A percentile compares a stretch with the other conserved stretches of the same genome.
Evolutionary conservation across 2,888 invertebrate species (phyloP).

Genomic region (Apantesis nais): DNA sequence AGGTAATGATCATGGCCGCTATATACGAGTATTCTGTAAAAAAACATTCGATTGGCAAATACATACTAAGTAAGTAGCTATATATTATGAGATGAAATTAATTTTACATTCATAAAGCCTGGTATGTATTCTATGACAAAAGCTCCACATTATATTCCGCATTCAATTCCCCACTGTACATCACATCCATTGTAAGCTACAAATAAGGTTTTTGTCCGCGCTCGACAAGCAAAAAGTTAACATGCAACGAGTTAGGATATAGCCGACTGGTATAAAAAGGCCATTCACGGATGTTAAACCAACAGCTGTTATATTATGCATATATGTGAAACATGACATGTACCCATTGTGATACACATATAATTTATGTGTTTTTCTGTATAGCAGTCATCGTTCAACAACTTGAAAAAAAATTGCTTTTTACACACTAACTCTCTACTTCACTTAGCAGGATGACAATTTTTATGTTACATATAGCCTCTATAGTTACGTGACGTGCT

Average conservation of each 20-base stretch:
- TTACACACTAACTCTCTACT: background rate
- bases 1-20: background rate
- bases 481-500: too few species aligned
- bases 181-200: constrained; percentile 38
- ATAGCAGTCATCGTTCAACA: background rate
- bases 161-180: constrained; percentile 54
- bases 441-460: background rate
- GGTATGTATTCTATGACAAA: constrained; percentile 32
- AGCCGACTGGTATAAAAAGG: constrained; percentile 35
- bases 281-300: constrained; percentile 31
- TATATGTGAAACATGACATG: constrained; percentile 16
- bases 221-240: constrained; percentile 51
- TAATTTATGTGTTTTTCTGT: background rate
- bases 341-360: constrained; percentile 20
- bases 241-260: constrained; percentile 34
- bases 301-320: constrained; percentile 26
- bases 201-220: constrained; percentile 47
- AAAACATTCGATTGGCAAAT: background rate
- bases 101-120: constrained; percentile 36
- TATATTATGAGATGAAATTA: background rate
- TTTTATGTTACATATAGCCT: background rate
- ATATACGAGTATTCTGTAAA: background rate
- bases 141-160: constrained; percentile 51
- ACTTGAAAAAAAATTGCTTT: background rate
- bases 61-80: background rate